phyloP scores from a whole-genome alignment of 2,113 vertebrate genomes.

The Myocastor coypus region DNA sequence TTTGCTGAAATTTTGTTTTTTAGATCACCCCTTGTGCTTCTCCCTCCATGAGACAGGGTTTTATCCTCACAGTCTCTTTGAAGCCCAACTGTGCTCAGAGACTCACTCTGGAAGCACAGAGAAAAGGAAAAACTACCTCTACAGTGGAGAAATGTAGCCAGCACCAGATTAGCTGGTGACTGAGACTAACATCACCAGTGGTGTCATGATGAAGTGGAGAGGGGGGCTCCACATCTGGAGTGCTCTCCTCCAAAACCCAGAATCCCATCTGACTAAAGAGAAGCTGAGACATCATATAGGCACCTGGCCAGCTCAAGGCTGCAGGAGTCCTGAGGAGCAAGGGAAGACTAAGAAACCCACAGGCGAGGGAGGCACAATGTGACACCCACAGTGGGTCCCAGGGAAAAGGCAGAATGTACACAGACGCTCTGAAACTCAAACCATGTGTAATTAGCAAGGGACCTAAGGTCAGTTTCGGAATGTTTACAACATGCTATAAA shows the following conservation, averaged over 20 bases:
- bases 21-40: background rate
- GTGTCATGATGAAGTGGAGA: background rate
- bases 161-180: background rate
- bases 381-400: background rate
- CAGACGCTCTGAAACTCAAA: background rate
- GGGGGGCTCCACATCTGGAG: background rate
- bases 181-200: background rate
- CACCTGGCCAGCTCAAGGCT: background rate
- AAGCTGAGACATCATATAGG: background rate
- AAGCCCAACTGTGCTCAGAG: background rate
- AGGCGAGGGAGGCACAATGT: background rate
- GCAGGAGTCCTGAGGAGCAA: background rate
- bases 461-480: background rate
- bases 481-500: background rate
- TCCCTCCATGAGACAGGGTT: background rate
- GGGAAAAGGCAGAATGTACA: background rate
- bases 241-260: background rate
- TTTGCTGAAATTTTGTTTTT: background rate
- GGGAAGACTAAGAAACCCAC: background rate
- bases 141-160: background rate
- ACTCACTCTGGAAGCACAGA: background rate
- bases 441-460: background rate
- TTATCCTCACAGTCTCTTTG: background rate
- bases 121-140: background rate
- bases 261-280: background rate